Base-by-base conservation (phyloP, 2,888 invertebrate genomes). In the Alcis repandata region DNA sequence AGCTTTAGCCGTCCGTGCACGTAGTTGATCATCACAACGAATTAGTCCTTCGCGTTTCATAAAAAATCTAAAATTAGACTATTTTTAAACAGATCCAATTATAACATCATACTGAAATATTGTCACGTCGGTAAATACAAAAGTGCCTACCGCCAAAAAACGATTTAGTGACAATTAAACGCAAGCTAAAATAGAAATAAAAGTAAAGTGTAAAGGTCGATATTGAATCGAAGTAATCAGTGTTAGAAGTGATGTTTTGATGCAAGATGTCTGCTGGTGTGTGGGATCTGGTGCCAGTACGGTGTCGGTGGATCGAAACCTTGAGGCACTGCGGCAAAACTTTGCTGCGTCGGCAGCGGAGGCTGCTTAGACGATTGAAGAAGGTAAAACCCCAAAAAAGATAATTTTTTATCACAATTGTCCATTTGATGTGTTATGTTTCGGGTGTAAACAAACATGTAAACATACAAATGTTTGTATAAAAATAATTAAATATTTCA, bases 251-350 rank as follows among this genome's bases (percentile, higher is more conserved):
- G 74, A 83, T 85, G 84, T 77, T 67, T 68, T 82, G 72, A 79
- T 67, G 68, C 68, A 84, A 64, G 52, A 90, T 91, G 90, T 86
- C 88, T 40, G 75, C 78, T 65, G 88, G 84, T 57, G 86, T 90
- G 67, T 90, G 92, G 88, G 90, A 92, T 73, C 72, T 94, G 76
- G 83, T 93, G 86, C 93, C 91, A 73, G 86, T 87, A 59, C 80
- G 90, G 77, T 85, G 89, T 76, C 85, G 89, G 32, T 92, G 92
- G 91, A 89, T 94, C 52, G 92, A 92, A 78, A 90, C 93, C 48
- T 78, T 93, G 76, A 81, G 92, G 56, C 86, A 91, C 68, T 94
- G 93, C 77, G 93, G 93, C 45, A 93, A 93, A 75, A 92, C 93
- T 17, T 82, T 94, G 65, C 83, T 94, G 79, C 84, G 92, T 13